Percentiles rank a stretch among this genome's conserved stretches.
Conservation (phyloP, 2,797 vertebrate genomes). For the Euthynnus affinis region DNA sequence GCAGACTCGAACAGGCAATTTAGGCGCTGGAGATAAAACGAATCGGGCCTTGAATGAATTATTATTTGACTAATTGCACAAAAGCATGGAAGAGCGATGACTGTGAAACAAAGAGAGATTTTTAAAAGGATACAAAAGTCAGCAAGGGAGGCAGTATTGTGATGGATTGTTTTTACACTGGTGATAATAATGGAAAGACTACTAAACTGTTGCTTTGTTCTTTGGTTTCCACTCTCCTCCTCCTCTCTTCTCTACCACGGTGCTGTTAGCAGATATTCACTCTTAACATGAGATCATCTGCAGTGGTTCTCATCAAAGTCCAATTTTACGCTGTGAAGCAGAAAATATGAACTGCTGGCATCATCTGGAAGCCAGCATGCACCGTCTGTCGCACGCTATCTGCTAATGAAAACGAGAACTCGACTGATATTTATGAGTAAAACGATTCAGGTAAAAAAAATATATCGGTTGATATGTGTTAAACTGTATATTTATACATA, state of each 20-base stretch:
- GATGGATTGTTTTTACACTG: constrained; percentile 7
- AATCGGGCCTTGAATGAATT: constrained; percentile 46
- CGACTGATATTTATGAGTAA: not conserved
- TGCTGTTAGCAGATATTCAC: constrained; percentile 25
- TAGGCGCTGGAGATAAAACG: constrained; percentile 41
- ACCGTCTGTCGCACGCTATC: not conserved
- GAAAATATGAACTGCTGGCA: constrained; percentile 25
- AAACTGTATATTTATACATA: too few relatives aligned
- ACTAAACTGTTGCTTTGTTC: constrained; percentile 3
- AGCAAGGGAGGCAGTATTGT: not conserved
- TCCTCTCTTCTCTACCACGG: not conserved
- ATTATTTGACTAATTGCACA: constrained; percentile 51
- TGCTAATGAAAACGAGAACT: constrained; percentile 2
- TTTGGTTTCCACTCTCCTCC: not conserved
- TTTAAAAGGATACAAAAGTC: constrained; percentile 9
- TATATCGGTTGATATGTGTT: not conserved
- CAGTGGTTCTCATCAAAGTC: constrained; percentile 41
- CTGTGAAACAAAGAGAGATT: constrained; percentile 18
- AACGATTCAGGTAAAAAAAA: not conserved
- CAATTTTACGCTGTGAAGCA: constrained; percentile 27
- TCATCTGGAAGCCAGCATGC: constrained; percentile 36
- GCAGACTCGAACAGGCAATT: constrained; percentile 43
- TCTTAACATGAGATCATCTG: constrained; percentile 33
- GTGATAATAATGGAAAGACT: not conserved
- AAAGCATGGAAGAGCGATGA: constrained; percentile 19